Percentiles rank a stretch among this genome's conserved stretches.
These are phyloP conservation scores for Pantherophis vulpinus DNA, from an alignment of 2,797 vertebrate species.

Conservation along the genomic window DNA sequence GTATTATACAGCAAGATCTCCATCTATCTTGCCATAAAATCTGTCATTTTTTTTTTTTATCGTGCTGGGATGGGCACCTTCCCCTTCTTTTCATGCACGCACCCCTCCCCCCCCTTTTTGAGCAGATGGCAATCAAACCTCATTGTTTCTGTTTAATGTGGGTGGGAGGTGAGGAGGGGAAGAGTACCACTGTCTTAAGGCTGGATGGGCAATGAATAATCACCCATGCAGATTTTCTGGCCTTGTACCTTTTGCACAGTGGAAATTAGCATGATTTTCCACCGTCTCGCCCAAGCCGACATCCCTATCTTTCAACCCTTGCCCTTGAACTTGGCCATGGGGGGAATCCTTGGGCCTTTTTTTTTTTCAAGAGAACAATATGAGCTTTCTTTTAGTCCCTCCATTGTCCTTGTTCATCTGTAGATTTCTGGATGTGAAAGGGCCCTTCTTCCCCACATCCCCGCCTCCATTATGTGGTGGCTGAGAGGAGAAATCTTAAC, in stretches of 20 bases:
- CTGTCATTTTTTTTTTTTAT: neutral
- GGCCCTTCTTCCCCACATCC: conserved; percentile 26
- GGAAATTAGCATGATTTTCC: conserved; percentile 54
- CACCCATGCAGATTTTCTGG: conserved; percentile 1
- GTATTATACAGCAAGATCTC: neutral
- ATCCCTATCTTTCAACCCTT: conserved; percentile 50
- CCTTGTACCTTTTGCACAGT: conserved; percentile 2
- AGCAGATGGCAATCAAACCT: conserved; percentile 23
- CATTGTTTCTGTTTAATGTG: conserved; percentile 21
- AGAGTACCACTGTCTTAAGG: neutral
- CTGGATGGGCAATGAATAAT: neutral
- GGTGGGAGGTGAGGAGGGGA: neutral
- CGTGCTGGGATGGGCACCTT: neutral
- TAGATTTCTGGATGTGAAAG: conserved; percentile 61
- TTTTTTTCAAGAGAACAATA: conserved; percentile 50
- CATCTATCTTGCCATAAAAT: neutral
- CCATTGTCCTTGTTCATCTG: conserved; percentile 49
- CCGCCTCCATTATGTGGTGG: conserved; percentile 45
- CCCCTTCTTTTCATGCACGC: neutral
- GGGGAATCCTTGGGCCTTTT: conserved; percentile 50
- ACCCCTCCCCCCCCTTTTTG: neutral
- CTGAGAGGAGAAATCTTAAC: conserved; percentile 52
- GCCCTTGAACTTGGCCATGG: conserved; percentile 69
- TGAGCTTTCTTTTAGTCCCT: conserved; percentile 49
- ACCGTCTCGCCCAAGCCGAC: neutral